Evolutionary conservation across 2,797 vertebrate genomes (phyloP).

Genomic region (Megalops cyprinoides): DNA sequence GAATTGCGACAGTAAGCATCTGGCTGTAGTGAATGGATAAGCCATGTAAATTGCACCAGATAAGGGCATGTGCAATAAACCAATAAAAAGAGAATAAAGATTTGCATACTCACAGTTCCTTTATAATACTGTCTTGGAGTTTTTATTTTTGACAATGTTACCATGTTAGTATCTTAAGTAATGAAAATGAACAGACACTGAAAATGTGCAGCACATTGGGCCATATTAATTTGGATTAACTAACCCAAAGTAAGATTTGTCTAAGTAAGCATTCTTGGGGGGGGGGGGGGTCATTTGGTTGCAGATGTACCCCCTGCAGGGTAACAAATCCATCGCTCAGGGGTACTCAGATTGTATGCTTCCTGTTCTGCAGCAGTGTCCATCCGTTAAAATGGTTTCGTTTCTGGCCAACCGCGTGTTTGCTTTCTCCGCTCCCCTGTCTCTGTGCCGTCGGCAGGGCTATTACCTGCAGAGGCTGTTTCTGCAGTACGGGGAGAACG

Average conservation of each 20-base stretch:
- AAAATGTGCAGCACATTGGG: neutral
- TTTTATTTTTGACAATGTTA: neutral
- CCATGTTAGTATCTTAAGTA: neutral
- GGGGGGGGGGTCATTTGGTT: too few species aligned
- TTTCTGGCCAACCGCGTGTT: neutral
- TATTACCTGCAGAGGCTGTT: conserved; percentile 81
- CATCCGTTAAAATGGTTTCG: too few species aligned
- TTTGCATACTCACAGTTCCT: neutral
- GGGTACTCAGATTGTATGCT: too few species aligned
- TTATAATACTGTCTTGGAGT: neutral
- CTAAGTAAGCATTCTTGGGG: too few species aligned
- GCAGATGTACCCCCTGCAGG: too few species aligned
- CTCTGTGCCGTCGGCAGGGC: conserved; percentile 64
- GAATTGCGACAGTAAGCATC: neutral
- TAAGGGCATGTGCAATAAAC: too few species aligned
- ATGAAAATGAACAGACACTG: neutral
- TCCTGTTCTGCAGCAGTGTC: too few species aligned
- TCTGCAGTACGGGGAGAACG: conserved; percentile 75
- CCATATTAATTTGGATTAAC: neutral
- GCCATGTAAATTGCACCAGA: too few species aligned
- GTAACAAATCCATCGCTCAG: too few species aligned
- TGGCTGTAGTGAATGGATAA: neutral
- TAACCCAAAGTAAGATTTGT: too few species aligned
- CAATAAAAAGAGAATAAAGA: neutral
- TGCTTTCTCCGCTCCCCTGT: conserved; percentile 42